Conservation (phyloP, 1,140 invertebrate species). For the Heliconius melpomene region DNA sequence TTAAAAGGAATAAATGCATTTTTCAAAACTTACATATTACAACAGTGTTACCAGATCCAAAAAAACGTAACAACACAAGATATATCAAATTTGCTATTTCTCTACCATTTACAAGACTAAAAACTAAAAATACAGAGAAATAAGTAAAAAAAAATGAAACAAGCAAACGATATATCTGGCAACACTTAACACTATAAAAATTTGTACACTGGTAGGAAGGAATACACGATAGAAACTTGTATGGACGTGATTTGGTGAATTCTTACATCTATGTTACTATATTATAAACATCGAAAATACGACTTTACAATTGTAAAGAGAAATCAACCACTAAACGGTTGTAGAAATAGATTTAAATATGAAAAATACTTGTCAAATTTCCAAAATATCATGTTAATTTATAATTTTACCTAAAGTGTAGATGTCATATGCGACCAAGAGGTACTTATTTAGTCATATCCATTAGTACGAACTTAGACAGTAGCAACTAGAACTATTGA, state of each 20-base stretch:
- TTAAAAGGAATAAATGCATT: slow-evolving; percentile 12
- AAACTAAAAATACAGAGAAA: not conserved
- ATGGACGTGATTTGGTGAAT: slow-evolving; percentile 10
- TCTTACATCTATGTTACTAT: slow-evolving; percentile 7
- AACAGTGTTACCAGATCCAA: slow-evolving; percentile 2
- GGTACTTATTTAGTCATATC: not conserved
- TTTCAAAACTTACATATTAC: slow-evolving; percentile 13
- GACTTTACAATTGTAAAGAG: slow-evolving; percentile 1
- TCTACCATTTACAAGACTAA: not conserved
- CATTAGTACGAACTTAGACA: not conserved
- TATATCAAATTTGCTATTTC: not conserved
- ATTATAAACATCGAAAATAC: slow-evolving; percentile 1
- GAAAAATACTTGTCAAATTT: slow-evolving; percentile 3
- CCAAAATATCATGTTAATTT: slow-evolving; percentile 1
- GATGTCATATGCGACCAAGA: not conserved
- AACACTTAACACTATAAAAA: slow-evolving; percentile 12
- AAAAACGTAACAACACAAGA: not conserved
- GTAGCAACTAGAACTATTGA: not conserved
- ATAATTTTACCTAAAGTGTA: not conserved
- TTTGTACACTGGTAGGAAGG: slow-evolving; percentile 12
- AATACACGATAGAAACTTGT: slow-evolving; percentile 11
- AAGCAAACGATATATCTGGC: not conserved
- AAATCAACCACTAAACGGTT: not conserved
- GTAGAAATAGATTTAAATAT: not conserved
- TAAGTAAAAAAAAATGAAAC: not conserved